Conservation (phyloP, 2,113 vertebrate species). For the Malurus cyaneus region DNA sequence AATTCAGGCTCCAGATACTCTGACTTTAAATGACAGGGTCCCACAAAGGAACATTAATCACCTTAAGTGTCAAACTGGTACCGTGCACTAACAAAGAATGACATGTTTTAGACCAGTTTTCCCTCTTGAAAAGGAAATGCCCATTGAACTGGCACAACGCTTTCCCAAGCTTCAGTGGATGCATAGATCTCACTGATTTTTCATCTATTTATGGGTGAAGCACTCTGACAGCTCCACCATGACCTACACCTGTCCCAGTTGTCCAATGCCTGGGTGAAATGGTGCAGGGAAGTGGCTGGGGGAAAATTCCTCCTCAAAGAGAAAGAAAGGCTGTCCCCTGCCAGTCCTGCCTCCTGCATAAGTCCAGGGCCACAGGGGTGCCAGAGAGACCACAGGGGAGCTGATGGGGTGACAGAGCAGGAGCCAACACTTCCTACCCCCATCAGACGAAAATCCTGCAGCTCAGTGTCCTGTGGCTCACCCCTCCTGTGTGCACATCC, state of each 20-base stretch:
- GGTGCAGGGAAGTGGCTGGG: background rate
- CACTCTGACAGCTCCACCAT: background rate
- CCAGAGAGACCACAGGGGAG: background rate
- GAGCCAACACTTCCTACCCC: background rate
- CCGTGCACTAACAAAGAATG: background rate
- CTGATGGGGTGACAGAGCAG: background rate
- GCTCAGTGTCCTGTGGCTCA: accelerated
- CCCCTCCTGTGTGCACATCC: accelerated
- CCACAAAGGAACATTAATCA: background rate
- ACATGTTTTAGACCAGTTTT: background rate
- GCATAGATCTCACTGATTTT: accelerated
- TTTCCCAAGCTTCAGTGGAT: background rate
- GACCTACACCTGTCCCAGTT: background rate
- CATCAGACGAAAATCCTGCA: background rate
- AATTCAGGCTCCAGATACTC: background rate
- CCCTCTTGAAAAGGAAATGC: background rate
- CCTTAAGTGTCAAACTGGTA: background rate
- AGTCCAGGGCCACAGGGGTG: background rate
- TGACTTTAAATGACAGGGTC: background rate
- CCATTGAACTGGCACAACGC: background rate
- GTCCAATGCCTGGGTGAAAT: accelerated
- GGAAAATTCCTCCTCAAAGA: background rate
- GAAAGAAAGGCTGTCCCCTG: background rate
- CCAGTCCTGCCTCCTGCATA: background rate
- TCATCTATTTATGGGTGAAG: background rate